phyloP scores from a whole-genome alignment of 2,113 vertebrate genomes.

The Lepidothrix coronata region DNA sequence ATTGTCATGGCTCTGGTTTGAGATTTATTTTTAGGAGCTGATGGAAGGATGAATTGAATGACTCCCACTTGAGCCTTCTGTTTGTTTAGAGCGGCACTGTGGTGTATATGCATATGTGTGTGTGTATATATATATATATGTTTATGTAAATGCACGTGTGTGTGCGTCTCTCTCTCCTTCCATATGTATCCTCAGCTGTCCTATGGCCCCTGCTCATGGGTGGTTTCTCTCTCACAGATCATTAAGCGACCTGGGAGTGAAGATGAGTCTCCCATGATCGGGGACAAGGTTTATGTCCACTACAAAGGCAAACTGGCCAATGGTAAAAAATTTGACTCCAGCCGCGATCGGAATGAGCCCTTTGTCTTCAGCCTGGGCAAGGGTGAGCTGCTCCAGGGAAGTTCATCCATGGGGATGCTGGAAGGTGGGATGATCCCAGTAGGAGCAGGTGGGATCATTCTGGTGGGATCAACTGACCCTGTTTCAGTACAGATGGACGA shows the following conservation, averaged over 20 bases:
- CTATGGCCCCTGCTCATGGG: not conserved
- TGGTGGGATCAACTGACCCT: not conserved
- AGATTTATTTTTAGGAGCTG: not conserved
- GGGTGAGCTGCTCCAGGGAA: constrained; percentile 49
- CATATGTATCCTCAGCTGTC: not conserved
- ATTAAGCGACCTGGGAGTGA: constrained; percentile 80
- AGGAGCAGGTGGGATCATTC: not conserved
- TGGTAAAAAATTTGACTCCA: constrained; percentile 94
- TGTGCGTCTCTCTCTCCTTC: not conserved
- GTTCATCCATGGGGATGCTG: rapidly evolving
- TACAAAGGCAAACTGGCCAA: constrained; percentile 90
- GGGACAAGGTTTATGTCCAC: constrained; percentile 92
- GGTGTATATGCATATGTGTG: not conserved
- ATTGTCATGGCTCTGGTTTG: rapidly evolving
- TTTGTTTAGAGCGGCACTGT: not conserved
- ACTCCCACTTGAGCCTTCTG: not conserved
- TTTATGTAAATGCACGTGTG: not conserved
- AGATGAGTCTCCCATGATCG: constrained; percentile 88
- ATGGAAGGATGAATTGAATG: not conserved
- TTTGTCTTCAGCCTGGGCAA: constrained; percentile 92
- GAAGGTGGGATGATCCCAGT: not conserved
- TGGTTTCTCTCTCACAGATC: constrained; percentile 73
- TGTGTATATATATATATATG: too few relatives aligned
- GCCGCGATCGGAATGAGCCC: constrained; percentile 86
- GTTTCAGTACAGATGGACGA: not conserved